phyloP scores from a whole-genome alignment of 2,113 vertebrate genomes.

The Centropristis striata region DNA sequence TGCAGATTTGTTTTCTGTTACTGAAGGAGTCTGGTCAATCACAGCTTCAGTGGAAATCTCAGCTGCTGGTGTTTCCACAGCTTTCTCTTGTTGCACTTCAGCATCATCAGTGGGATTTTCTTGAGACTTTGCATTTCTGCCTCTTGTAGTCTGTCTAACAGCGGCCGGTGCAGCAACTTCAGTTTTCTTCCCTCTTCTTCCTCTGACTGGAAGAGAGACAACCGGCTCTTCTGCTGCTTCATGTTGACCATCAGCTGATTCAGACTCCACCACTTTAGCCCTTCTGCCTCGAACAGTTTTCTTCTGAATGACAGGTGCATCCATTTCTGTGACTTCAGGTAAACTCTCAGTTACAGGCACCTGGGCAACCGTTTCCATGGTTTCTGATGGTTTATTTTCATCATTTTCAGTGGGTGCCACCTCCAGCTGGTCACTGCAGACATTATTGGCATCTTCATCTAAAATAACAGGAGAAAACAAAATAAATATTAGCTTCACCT shows the following conservation, averaged over 20 bases:
- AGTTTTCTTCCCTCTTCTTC: slow-evolving; percentile 62
- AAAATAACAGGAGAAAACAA: too few species aligned
- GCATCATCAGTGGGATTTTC: slow-evolving; percentile 6
- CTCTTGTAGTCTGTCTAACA: slow-evolving; percentile 56
- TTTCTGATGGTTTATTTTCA: too few species aligned
- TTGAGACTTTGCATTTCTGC: slow-evolving; percentile 55
- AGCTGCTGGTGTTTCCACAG: background rate
- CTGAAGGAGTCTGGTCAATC: background rate
- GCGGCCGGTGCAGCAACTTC: slow-evolving; percentile 46
- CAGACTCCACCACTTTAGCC: slow-evolving; percentile 19
- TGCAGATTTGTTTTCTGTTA: background rate
- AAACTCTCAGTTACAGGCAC: slow-evolving; percentile 8
- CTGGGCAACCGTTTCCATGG: background rate
- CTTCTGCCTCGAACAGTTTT: slow-evolving; percentile 54
- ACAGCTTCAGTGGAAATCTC: slow-evolving; percentile 21
- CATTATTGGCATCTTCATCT: too few species aligned
- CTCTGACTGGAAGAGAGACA: slow-evolving; percentile 55
- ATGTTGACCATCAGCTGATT: slow-evolving; percentile 33
- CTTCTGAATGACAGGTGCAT: slow-evolving; percentile 1
- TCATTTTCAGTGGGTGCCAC: too few species aligned
- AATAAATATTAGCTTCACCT: too few species aligned
- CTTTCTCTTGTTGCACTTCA: slow-evolving; percentile 7
- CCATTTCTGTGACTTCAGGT: background rate
- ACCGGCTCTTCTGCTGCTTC: slow-evolving; percentile 21
- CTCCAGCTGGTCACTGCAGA: too few species aligned